Evolutionary conservation across 2,888 invertebrate genomes (phyloP).

Genomic region (Gymnosoma rotundatum): DNA sequence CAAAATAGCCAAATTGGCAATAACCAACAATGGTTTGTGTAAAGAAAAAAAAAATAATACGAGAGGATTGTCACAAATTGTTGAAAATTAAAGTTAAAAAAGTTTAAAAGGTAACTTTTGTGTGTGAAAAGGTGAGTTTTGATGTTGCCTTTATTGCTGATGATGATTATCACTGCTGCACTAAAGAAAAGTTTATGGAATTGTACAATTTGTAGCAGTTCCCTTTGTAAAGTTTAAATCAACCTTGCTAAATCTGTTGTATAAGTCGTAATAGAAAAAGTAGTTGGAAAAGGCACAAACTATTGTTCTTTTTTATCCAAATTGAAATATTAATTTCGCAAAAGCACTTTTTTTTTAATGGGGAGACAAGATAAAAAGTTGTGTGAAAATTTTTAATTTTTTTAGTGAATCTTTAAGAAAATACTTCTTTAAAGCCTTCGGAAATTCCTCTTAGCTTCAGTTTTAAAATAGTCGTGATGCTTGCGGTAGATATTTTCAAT

Average conservation of each 20-base stretch:
- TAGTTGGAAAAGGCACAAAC: background rate
- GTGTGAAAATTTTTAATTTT: too few species aligned
- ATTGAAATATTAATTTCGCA: too few species aligned
- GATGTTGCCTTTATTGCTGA: slow-evolving; percentile 7
- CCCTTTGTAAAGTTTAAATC: slow-evolving; percentile 43
- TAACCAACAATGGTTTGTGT: slow-evolving; percentile 34
- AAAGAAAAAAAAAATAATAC: background rate
- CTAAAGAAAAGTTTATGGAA: slow-evolving; percentile 41
- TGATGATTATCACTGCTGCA: slow-evolving; percentile 51
- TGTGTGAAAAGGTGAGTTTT: slow-evolving; percentile 30
- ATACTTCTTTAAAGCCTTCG: too few species aligned
- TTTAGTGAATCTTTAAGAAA: too few species aligned
- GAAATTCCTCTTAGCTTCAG: too few species aligned
- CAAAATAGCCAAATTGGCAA: slow-evolving; percentile 19
- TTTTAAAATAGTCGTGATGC: too few species aligned
- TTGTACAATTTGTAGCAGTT: slow-evolving; percentile 31
- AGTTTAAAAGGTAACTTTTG: slow-evolving; percentile 54
- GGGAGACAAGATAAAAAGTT: too few species aligned
- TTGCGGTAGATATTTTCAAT: too few species aligned
- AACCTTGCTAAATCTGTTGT: slow-evolving; percentile 17
- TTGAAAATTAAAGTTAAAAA: slow-evolving; percentile 46
- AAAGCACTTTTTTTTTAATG: too few species aligned
- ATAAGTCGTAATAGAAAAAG: background rate
- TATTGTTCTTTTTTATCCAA: slow-evolving; percentile 20
- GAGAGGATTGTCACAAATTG: slow-evolving; percentile 64